A percentile compares a stretch with the other conserved stretches of the same genome.
Conservation (phyloP, 1,140 invertebrate genomes). For the Zaprionus taronus region DNA sequence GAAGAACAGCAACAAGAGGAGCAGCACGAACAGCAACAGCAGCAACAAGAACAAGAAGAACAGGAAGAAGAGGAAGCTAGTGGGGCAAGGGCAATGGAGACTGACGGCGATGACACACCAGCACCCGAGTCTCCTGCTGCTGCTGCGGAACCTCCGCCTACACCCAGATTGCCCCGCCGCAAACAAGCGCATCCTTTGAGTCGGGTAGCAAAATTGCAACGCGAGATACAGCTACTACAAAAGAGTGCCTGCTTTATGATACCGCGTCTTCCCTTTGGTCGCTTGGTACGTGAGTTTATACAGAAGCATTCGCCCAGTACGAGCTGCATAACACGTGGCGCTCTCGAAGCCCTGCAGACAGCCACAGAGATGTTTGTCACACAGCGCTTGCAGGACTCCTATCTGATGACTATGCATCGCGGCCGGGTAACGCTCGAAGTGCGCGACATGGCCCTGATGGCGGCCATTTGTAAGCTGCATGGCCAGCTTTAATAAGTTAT, state of each 20-base stretch:
- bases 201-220: background rate
- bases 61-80: background rate
- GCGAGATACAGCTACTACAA: constrained; percentile 4
- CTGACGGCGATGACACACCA: background rate
- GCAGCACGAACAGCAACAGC: no score
- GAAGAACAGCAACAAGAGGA: background rate
- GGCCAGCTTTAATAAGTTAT: background rate
- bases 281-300: constrained; percentile 66
- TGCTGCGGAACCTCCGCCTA: background rate
- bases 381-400: constrained; percentile 90
- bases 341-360: constrained; percentile 87
- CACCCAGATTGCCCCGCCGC: background rate
- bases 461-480: background rate
- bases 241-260: constrained; percentile 31
- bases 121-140: background rate
- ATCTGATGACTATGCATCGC: constrained; percentile 89
- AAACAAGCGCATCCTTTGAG: constrained; percentile 2
- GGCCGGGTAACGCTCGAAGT: constrained; percentile 90
- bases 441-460: constrained; percentile 85
- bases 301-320: background rate
- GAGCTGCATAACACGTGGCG: constrained; percentile 85
- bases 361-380: constrained; percentile 90
- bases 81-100: background rate
- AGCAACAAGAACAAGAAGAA: background rate
- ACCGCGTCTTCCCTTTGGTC: constrained; percentile 59